Evolutionary conservation across 2,797 vertebrate genomes (phyloP), one percentile per base, ranked within the genome.

Genomic region (Gymnopithys bicolor): DNA sequence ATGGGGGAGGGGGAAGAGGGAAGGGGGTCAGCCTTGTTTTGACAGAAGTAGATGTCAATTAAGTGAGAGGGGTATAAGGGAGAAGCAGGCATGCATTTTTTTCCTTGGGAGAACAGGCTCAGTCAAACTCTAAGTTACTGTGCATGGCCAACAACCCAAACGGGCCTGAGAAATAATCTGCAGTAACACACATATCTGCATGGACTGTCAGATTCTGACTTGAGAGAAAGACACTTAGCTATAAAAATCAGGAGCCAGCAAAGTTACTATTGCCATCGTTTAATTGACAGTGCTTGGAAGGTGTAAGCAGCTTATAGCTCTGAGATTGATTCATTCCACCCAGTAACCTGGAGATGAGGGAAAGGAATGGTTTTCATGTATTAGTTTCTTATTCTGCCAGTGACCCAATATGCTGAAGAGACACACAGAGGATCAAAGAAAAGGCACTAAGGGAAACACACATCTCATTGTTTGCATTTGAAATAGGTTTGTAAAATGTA

Each of bases 121-220:
- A 52, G 63, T 91, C 82, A 87, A 87, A 94, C 39, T 93, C 48
- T 30, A 30, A 21, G 27, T 75, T 74, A 67, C 49, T 46, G 58
- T 78, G 55, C 55, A 92, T 9, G 11, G 82, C 51, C 68, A 91
- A 84, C 71, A 96, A 71, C 53, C 52, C 89, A 94, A 83, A 90
- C 46, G 35, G 87, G 52, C 86, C 91, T 28, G 73, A 95, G 92
- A 95, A 97, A 94, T 93, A 87, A 94, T 97, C 85, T 93, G 91
- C 81, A 97, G 78, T 95, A 97, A 80, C 64, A 80, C 49, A 48
- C 87, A 49, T 49, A 92, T 94, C 93, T 94, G 39, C 95, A 85
- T 64, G 58, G 74, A 93, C 30, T 35, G 85, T 88, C 94, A 95
- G 84, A 27, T 70, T 95, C 95, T 93, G 79, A 92, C 84, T 91